Conservation (phyloP, 1,140 invertebrate species). For the Drosophila tropicalis region DNA sequence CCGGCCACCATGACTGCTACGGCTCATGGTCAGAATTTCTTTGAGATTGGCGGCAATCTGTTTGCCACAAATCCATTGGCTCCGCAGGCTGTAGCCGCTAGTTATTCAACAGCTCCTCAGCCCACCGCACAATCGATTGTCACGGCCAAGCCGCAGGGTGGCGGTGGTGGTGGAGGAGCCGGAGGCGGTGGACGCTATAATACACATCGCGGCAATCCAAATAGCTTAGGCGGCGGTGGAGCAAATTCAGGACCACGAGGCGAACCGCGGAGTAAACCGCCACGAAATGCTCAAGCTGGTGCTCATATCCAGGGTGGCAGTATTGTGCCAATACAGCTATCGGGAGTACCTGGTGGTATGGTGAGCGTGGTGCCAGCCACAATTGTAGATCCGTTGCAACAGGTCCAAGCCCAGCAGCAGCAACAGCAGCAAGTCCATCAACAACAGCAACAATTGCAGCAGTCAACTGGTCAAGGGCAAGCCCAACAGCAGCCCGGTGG, state of each 20-base stretch:
- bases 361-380: constrained; percentile 66
- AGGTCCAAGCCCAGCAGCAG: constrained; percentile 44
- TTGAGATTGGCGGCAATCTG: constrained; percentile 88
- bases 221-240: constrained; percentile 51
- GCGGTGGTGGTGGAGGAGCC: constrained; percentile 12
- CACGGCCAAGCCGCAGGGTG: constrained; percentile 71
- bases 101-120: constrained; percentile 80
- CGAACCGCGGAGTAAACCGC: constrained; percentile 64
- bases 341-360: constrained; percentile 63
- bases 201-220: constrained; percentile 70
- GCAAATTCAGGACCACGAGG: constrained; percentile 55
- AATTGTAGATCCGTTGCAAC: constrained; percentile 59
- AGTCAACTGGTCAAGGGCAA: constrained; percentile 23
- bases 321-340: constrained; percentile 62
- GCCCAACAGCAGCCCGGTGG: constrained; percentile 41
- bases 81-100: constrained; percentile 86
- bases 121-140: constrained; percentile 70
- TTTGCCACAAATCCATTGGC: constrained; percentile 85
- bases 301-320: constrained; percentile 69
- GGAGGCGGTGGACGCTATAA: constrained; percentile 62
- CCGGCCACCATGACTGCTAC: constrained; percentile 83
- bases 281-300: constrained; percentile 59
- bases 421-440: constrained; percentile 49
- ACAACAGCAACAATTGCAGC: constrained; percentile 51
- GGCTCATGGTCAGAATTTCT: constrained; percentile 86